Conservation (phyloP, 2,797 vertebrate genomes). For the Neosalanx taihuensis region DNA sequence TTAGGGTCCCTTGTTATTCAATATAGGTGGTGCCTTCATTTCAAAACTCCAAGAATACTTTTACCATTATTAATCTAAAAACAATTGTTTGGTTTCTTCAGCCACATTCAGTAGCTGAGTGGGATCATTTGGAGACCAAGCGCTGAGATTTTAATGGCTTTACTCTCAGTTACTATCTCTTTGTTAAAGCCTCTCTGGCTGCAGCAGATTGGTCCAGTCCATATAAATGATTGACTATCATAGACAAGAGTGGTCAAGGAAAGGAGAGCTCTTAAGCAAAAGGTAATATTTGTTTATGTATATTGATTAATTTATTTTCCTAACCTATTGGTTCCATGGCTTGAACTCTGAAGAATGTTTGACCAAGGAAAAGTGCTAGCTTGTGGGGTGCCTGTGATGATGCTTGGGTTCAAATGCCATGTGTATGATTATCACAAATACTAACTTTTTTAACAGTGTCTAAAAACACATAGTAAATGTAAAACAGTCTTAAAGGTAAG, state of each 20-base stretch:
- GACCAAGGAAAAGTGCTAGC: constrained; percentile 36
- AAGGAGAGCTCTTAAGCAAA: constrained; percentile 44
- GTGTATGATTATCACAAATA: constrained; percentile 47
- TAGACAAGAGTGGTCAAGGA: constrained; percentile 30
- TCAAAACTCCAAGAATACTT: neutral
- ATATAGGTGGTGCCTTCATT: neutral
- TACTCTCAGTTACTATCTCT: neutral
- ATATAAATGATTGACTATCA: constrained; percentile 40
- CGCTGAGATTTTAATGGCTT: too few relatives aligned
- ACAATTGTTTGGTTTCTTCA: neutral
- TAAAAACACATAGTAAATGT: constrained; percentile 20
- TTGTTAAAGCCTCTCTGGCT: neutral
- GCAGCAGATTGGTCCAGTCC: neutral
- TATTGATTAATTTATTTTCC: constrained; percentile 56
- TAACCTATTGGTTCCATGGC: constrained; percentile 40
- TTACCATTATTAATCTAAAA: neutral
- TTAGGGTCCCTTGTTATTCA: neutral
- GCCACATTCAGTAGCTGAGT: too few relatives aligned
- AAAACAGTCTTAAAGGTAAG: constrained; percentile 9
- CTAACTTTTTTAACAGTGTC: constrained; percentile 27
- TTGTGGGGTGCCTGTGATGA: constrained; percentile 49
- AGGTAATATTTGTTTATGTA: constrained; percentile 48
- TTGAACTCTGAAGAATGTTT: constrained; percentile 56
- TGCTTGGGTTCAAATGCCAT: constrained; percentile 43
- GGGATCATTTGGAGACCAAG: too few relatives aligned